Conservation (phyloP, 1,140 invertebrate species). For the Lepidostoma basale region DNA sequence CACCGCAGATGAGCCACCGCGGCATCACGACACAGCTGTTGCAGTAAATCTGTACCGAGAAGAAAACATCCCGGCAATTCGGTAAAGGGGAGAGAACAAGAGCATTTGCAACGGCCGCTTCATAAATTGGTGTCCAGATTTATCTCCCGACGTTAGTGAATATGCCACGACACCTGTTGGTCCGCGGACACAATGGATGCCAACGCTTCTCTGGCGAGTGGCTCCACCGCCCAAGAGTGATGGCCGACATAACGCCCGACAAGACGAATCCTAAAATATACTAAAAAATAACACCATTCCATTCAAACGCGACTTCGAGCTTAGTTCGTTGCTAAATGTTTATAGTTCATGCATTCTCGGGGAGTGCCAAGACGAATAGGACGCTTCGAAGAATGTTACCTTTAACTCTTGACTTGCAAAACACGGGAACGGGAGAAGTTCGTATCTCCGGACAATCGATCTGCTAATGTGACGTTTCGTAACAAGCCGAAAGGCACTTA, state of each 20-base stretch:
- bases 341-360: no score
- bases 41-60: constrained; percentile 39
- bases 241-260: no score
- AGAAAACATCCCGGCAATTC: constrained; percentile 17
- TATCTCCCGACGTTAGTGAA: constrained; percentile 21
- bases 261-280: no score
- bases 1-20: constrained; percentile 8
- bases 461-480: constrained; percentile 9
- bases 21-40: constrained; percentile 37
- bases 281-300: no score
- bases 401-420: no score
- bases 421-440: no score
- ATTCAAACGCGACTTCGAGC: no score
- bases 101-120: constrained; percentile 22
- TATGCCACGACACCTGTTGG: constrained; percentile 30
- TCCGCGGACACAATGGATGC: constrained; percentile 16
- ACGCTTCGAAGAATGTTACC: no score
- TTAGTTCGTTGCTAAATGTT: no score
- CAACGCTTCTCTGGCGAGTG: constrained; percentile 7
- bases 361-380: no score
- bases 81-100: constrained; percentile 16
- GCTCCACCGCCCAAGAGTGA: constrained; percentile 17
- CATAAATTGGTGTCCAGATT: constrained; percentile 41
- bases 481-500: constrained; percentile 10
- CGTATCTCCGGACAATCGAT: not conserved